phyloP scores from a whole-genome alignment of 2,888 invertebrate genomes.

The Congeria kusceri region DNA sequence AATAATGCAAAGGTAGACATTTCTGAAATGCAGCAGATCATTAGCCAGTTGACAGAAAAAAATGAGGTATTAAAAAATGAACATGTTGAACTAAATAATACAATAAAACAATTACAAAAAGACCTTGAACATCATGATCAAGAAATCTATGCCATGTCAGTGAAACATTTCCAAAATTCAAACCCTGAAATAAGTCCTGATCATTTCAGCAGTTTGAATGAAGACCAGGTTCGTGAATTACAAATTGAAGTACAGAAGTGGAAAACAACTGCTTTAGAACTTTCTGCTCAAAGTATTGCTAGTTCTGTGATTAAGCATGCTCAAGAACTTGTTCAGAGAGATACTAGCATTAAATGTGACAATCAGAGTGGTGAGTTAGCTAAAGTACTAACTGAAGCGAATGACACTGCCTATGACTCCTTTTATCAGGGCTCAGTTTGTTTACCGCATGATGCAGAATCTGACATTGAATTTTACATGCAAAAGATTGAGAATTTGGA shows the following conservation, averaged over 20 bases:
- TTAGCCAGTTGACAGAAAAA: constrained; percentile 5
- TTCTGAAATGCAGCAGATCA: constrained; percentile 9
- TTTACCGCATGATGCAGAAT: neutral
- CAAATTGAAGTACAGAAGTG: constrained; percentile 2
- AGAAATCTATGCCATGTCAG: neutral
- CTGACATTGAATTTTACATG: neutral
- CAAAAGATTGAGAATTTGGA: neutral
- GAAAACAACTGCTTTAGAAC: neutral
- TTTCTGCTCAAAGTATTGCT: too few species aligned
- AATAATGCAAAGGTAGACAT: constrained; percentile 9
- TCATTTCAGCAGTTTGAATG: too few species aligned
- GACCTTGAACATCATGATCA: constrained; percentile 1
- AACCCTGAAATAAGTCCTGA: too few species aligned
- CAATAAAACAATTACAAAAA: constrained; percentile 25
- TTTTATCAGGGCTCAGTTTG: neutral
- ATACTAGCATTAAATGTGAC: too few species aligned
- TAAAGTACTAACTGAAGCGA: neutral
- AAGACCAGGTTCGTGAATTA: neutral
- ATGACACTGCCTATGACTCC: constrained; percentile 6
- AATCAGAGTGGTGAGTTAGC: too few species aligned
- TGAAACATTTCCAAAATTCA: too few species aligned
- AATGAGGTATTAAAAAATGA: constrained; percentile 15
- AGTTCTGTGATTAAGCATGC: too few species aligned
- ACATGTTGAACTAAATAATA: constrained; percentile 25
- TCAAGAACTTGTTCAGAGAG: too few species aligned